Evolutionary conservation across 2,797 vertebrate genomes (phyloP).

Genomic region (Liparis tanakae): DNA sequence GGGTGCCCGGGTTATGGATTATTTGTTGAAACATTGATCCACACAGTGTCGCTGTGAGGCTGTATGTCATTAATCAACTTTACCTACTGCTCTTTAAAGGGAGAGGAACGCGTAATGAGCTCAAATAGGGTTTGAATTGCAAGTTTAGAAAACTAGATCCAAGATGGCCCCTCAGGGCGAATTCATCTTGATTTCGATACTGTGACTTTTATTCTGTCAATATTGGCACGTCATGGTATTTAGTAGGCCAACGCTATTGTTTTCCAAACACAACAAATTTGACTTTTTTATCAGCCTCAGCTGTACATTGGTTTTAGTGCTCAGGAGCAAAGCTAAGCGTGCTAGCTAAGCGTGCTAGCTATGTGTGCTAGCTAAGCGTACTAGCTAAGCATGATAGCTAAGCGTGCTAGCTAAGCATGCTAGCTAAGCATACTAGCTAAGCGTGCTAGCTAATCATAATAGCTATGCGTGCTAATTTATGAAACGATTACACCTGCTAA

Average conservation of each 20-base stretch:
- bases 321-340: background rate
- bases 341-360: too few relatives aligned
- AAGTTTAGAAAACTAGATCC: background rate
- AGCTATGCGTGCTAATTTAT: too few relatives aligned
- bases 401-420: too few relatives aligned
- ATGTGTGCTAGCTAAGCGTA: too few relatives aligned
- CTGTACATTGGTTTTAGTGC: background rate
- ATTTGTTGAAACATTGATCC: conserved; percentile 63
- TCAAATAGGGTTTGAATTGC: conserved; percentile 5
- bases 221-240: background rate
- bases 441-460: too few relatives aligned
- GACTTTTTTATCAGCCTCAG: background rate
- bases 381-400: too few relatives aligned
- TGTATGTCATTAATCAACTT: conserved; percentile 41
- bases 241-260: background rate
- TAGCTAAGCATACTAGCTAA: too few relatives aligned
- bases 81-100: conserved; percentile 37
- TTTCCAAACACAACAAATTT: background rate
- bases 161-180: background rate
- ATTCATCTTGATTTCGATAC: background rate
- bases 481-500: conserved; percentile 1
- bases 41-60: conserved; percentile 25
- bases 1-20: conserved; percentile 52
- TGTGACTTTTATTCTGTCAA: background rate
- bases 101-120: conserved; percentile 27